These are phyloP conservation scores for Punctoribates punctum DNA, from an alignment of 2,888 invertebrate species.

Conservation along the genomic window DNA sequence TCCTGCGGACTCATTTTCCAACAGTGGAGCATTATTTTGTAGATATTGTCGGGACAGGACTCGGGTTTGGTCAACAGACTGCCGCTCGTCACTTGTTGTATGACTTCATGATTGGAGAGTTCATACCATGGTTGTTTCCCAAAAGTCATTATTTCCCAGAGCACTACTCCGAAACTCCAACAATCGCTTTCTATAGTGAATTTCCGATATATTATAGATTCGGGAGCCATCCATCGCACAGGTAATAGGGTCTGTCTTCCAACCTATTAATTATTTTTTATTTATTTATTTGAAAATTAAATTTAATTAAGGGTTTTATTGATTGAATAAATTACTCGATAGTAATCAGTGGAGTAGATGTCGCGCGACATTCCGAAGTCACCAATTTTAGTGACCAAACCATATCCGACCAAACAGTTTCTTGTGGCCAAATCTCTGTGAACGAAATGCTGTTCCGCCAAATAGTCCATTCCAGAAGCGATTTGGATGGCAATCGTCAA, in stretches of 20 bases:
- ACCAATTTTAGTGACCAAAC: constrained; percentile 53
- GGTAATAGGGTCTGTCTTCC: constrained; percentile 55
- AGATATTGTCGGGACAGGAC: constrained; percentile 46
- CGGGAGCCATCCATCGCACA: constrained; percentile 57
- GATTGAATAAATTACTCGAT: constrained; percentile 51
- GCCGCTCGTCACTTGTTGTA: constrained; percentile 47
- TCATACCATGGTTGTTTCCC: constrained; percentile 57
- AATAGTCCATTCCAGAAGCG: constrained; percentile 59
- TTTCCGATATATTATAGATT: constrained; percentile 55
- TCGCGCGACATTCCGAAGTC: constrained; percentile 56
- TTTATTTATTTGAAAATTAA: background rate
- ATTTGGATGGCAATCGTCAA: constrained; percentile 57
- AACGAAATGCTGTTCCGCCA: constrained; percentile 59
- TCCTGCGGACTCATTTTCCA: constrained; percentile 48
- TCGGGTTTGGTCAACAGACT: constrained; percentile 46
- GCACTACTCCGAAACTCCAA: constrained; percentile 57
- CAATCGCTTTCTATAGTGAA: constrained; percentile 56
- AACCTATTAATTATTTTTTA: constrained; percentile 50
- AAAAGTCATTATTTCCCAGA: constrained; percentile 55
- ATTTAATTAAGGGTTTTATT: background rate
- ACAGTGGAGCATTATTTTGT: constrained; percentile 48
- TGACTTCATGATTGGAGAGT: constrained; percentile 55
- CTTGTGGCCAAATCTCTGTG: constrained; percentile 59
- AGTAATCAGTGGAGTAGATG: constrained; percentile 56
- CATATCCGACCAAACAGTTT: constrained; percentile 58